Conservation (phyloP, 2,797 vertebrate species). For the Hoplostethus mediterraneus region DNA sequence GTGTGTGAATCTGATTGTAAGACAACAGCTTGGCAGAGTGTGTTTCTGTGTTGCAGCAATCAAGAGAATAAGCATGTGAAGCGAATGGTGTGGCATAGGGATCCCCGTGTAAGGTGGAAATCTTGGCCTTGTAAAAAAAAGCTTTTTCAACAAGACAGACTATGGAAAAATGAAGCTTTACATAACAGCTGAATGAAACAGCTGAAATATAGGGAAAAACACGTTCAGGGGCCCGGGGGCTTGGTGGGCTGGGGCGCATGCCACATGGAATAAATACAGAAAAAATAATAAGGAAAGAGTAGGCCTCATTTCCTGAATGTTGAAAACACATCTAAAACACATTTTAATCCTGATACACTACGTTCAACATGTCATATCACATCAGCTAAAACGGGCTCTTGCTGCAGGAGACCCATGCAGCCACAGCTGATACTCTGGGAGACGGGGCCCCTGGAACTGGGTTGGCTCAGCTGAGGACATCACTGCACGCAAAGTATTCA, state of each 20-base stretch:
- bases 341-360: conserved; percentile 66
- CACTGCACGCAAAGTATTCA: conserved; percentile 69
- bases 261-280: neutral
- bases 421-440: conserved; percentile 74
- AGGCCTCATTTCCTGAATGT: conserved; percentile 60
- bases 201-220: neutral
- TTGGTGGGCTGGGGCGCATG: neutral
- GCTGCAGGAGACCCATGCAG: conserved; percentile 59
- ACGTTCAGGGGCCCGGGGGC: conserved; percentile 1
- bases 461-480: conserved; percentile 78
- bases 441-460: conserved; percentile 59
- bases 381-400: conserved; percentile 63
- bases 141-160: conserved; percentile 2
- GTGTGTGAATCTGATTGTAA: conserved; percentile 33
- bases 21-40: conserved; percentile 23
- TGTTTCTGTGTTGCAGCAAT: neutral
- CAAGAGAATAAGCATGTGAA: conserved; percentile 27
- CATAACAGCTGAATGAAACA: neutral
- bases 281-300: conserved; percentile 1
- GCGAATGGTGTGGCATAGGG: conserved; percentile 25
- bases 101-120: neutral
- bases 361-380: conserved; percentile 60
- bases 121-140: conserved; percentile 9
- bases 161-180: neutral
- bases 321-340: conserved; percentile 60